Base-by-base conservation (phyloP, 2,888 invertebrate species). In the Sarcophaga carnaria region DNA sequence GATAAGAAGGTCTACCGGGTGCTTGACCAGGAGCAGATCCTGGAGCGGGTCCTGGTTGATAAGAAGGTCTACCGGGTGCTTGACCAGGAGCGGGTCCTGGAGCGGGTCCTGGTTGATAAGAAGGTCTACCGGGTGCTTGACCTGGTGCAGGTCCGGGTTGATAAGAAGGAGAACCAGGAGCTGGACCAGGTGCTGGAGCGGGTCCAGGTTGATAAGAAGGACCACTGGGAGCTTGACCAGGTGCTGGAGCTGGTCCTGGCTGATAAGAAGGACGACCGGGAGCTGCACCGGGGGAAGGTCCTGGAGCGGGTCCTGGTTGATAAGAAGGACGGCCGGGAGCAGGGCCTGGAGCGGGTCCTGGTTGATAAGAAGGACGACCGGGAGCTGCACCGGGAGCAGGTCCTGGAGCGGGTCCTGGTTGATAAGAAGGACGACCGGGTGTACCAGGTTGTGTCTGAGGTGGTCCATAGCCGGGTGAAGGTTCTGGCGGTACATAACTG, bases 271-370 rank as follows among this genome's bases (percentile, higher is more conserved):
- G 83, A 27, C 71, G 63, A 11, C 76, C 60, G 2, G 85, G 80
- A 17, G 77, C 74, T 4, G 80, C 27, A n/a, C 83, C 74, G n/a
- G 86, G 83, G 0, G 25, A 84, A n/a, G 86, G 49, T 49, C 0
- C 54, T 72, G 70, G 72, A 54, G 22, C 78, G 17, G 74, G 75
- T 25, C 27, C 45, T 3, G 81, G 86, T 69, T 79, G 85, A 12
- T 78, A 69, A 1, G 59, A 49, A n/a, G 89, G 90, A 0, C 90
- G 89, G 0, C 90, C 89, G 0, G 90, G 22, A 1, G 22, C 22
- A 11, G 69, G 63, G 8, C 2, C 22, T 45, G n/a, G 22, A 27
- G 66, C 66, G 2, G 66, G 63, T 17, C 71, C 89, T 83, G 84
- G 90, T 87, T 8, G 89, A 83, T 1, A 49, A 62, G 37, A 62